phyloP scores from a whole-genome alignment of 2,888 invertebrate genomes.

The Cetonia aurata region DNA sequence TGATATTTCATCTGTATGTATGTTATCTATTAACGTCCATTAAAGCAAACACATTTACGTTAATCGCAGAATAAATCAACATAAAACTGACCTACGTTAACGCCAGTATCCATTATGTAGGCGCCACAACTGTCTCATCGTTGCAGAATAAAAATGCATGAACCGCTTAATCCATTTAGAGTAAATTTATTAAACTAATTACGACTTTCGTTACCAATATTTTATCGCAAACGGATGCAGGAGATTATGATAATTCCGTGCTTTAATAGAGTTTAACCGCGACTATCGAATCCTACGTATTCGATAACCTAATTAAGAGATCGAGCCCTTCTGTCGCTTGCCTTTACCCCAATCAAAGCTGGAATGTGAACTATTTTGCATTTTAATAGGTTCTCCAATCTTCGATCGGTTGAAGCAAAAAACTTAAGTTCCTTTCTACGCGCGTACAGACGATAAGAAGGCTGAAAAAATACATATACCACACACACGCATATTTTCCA shows the following conservation, averaged over 20 bases:
- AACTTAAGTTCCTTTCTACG: slow-evolving; percentile 13
- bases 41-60: slow-evolving; percentile 9
- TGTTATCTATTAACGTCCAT: neutral
- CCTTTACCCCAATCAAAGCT: slow-evolving; percentile 27
- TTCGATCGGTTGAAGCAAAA: slow-evolving; percentile 47
- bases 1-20: too few relatives aligned
- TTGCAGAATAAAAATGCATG: neutral
- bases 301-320: slow-evolving; percentile 27
- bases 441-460: slow-evolving; percentile 5
- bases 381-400: slow-evolving; percentile 51
- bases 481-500: slow-evolving; percentile 11
- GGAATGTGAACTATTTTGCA: slow-evolving; percentile 49
- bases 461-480: slow-evolving; percentile 4
- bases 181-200: slow-evolving; percentile 5
- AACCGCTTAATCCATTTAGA: slow-evolving; percentile 9
- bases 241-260: slow-evolving; percentile 34
- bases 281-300: slow-evolving; percentile 10
- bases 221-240: slow-evolving; percentile 17
- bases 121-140: neutral
- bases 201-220: slow-evolving; percentile 10
- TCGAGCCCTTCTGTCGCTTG: slow-evolving; percentile 18
- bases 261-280: slow-evolving; percentile 14
- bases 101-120: neutral
- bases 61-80: neutral
- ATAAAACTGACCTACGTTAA: slow-evolving; percentile 1